These are phyloP conservation scores for Lates calcarifer DNA, from an alignment of 2,113 vertebrate genomes.

Conservation along the genomic window DNA sequence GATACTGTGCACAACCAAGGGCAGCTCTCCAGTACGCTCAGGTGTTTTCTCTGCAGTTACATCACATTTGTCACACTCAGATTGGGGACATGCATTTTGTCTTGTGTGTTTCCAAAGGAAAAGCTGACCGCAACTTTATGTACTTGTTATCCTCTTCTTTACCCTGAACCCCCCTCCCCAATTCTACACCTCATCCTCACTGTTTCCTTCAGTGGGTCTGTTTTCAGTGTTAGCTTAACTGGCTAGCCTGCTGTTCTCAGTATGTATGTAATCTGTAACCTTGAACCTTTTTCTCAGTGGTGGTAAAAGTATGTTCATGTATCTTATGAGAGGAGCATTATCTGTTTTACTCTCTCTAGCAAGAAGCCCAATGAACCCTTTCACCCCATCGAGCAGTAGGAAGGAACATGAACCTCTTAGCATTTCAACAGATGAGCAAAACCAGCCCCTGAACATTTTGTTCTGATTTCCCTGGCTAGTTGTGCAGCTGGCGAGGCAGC, in stretches of 20 bases:
- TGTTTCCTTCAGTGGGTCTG: conserved; percentile 14
- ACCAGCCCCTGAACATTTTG: conserved; percentile 49
- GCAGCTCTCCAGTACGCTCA: neutral
- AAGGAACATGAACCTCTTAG: conserved; percentile 46
- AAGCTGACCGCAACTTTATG: conserved; percentile 11
- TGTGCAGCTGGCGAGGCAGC: conserved; percentile 17
- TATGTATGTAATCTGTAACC: too few relatives aligned
- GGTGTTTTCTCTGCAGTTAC: conserved; percentile 10
- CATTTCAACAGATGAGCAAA: conserved; percentile 54
- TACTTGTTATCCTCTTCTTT: neutral
- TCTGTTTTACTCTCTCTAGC: conserved; percentile 10
- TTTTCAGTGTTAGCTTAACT: conserved; percentile 10
- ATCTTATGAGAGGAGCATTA: neutral
- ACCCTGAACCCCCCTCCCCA: too few relatives aligned
- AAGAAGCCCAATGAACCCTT: conserved; percentile 20
- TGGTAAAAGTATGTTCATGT: neutral
- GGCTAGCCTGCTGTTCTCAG: neutral
- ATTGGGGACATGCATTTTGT: neutral
- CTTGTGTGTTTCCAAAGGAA: conserved; percentile 9
- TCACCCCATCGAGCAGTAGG: conserved; percentile 16
- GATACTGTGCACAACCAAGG: neutral
- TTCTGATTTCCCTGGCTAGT: conserved; percentile 21
- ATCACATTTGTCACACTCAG: neutral
- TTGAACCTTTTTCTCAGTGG: neutral
- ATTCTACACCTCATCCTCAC: neutral